phyloP scores from a whole-genome alignment of 2,888 invertebrate genomes.

The Polydesmus complanatus region DNA sequence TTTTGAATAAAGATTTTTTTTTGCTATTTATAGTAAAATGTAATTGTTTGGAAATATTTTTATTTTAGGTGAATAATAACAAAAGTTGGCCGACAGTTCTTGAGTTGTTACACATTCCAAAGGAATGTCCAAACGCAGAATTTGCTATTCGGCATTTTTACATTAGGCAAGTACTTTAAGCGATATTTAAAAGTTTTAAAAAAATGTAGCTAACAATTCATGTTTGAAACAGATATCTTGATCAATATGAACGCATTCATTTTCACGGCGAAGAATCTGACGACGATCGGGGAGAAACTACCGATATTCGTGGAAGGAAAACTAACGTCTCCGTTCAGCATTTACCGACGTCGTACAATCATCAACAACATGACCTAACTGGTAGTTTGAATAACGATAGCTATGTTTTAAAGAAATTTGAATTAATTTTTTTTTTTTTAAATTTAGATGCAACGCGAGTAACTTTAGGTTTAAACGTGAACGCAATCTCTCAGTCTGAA shows the following conservation, averaged over 20 bases:
- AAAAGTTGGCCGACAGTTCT: conserved; percentile 76
- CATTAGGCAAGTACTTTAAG: conserved; percentile 51
- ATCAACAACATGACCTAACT: conserved; percentile 57
- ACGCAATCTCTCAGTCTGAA: conserved; percentile 35
- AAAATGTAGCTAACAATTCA: not conserved
- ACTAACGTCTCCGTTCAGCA: conserved; percentile 45
- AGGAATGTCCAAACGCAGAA: conserved; percentile 75
- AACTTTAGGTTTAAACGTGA: conserved; percentile 20
- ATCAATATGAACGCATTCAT: conserved; percentile 78
- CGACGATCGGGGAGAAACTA: conserved; percentile 44
- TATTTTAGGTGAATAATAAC: conserved; percentile 61
- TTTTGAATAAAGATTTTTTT: no score
- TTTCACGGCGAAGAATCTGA: conserved; percentile 82
- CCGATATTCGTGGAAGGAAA: conserved; percentile 54
- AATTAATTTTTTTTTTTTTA: conserved; percentile 1
- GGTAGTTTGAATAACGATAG: conserved; percentile 35
- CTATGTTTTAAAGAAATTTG: conserved; percentile 2
- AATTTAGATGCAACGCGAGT: conserved; percentile 21
- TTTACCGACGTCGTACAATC: conserved; percentile 61
- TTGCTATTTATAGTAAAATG: no score
- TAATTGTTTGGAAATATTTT: no score
- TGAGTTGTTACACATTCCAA: conserved; percentile 58
- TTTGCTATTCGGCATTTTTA: conserved; percentile 72
- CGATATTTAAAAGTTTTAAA: no score
- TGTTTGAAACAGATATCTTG: conserved; percentile 40